Percentiles rank a stretch among this genome's conserved stretches.
phyloP scores from a whole-genome alignment of 2,888 invertebrate genomes.

The Catonia carolina region DNA sequence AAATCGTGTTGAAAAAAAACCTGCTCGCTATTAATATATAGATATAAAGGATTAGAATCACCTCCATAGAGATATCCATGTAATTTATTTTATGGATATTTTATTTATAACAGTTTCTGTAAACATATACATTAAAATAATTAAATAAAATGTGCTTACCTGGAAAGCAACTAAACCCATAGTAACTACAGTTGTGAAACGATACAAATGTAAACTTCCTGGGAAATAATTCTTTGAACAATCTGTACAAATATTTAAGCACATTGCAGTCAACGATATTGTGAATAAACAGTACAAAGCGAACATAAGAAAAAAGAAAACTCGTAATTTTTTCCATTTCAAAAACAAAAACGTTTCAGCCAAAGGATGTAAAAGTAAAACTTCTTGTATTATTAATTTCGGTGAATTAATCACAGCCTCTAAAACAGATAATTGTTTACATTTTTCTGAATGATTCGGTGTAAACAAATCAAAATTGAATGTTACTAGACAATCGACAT shows the following conservation, averaged over 20 bases:
- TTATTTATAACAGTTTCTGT: no score
- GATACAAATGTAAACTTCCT: no score
- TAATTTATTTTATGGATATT: no score
- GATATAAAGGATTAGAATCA: no score
- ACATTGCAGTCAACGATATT: conserved; percentile 46
- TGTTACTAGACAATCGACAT: conserved; percentile 44
- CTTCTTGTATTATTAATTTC: conserved; percentile 46
- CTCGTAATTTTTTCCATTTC: conserved; percentile 51
- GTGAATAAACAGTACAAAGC: conserved; percentile 48
- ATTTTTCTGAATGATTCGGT: conserved; percentile 20
- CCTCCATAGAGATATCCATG: no score
- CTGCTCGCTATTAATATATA: no score
- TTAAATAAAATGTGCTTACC: conserved; percentile 40
- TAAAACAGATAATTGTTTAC: conserved; percentile 50
- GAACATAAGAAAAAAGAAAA: conserved; percentile 50
- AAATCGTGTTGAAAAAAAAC: no score
- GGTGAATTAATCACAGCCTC: conserved; percentile 50
- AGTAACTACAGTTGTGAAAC: no score
- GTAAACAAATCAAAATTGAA: conserved; percentile 47
- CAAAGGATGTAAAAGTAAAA: conserved; percentile 50
- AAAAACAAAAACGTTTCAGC: conserved; percentile 51
- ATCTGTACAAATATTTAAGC: conserved; percentile 29
- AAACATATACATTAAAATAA: neutral
- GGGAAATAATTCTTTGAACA: no score
- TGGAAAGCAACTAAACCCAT: conserved; percentile 39